Base-by-base conservation (phyloP, 2,113 vertebrate genomes). In the Lamprologus callipterus region DNA sequence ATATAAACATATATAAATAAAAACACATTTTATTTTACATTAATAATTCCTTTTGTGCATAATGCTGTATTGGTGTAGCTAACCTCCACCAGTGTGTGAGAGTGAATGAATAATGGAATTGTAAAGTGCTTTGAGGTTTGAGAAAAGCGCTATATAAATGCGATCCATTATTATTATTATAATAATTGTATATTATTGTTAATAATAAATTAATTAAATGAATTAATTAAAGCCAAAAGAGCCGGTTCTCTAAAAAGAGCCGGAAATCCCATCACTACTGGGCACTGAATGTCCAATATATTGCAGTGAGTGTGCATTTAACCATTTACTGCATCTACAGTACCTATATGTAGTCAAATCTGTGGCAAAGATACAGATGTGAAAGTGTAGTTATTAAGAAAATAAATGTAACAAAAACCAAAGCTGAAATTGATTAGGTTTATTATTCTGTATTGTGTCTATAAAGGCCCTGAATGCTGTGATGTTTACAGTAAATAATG, bases 111-210 rank as follows among this genome's bases (percentile, higher is more conserved):
- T 40, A 40, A 2, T 40, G 37, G 9, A 11, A 40, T 40, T 40
- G 37, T 40, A 40, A 0, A 40, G 37, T 1, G 1, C 37, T 11
- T 40, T 40, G 37, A 40, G 37, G 37, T 37, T 5, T 8, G 7
- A 8, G 4, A 40, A 40, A 40, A 40, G 37, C 1, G 37, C 37
- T 40, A 5, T 40, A 40, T 40, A 40, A 40, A 40, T 40, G 37
- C 9, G 1, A 40, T 40, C 37, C 35, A 37, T 37, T 2, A 37
- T 37, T 40, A 40, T 37, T 37, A 37, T 37, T 37, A 37, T 37
- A 1, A 37, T 37, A 2, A 37, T 40, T 40, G 2, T 40, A 40
- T 40, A 11, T 40, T 5, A 40, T 40, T 40, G 37, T 40, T 40
- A 40, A 40, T 40, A 37, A 10, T 37, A 37, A 10, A 10, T 37